Conservation (phyloP, 2,113 vertebrate genomes). For the Regulus satrapa region DNA sequence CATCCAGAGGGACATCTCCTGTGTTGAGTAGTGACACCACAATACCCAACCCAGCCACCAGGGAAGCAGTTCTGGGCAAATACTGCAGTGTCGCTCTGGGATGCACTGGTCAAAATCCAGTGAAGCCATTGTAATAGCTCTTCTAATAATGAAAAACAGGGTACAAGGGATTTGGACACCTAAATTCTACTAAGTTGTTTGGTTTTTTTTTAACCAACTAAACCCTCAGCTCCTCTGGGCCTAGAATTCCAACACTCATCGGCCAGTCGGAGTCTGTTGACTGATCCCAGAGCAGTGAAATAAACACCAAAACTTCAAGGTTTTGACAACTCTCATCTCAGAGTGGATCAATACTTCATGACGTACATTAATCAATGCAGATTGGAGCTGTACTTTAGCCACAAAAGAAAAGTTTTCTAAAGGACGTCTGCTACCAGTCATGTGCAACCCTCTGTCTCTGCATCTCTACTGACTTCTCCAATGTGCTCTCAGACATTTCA, state of each 20-base stretch:
- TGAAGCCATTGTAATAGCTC: neutral
- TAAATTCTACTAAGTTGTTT: neutral
- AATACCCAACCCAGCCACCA: neutral
- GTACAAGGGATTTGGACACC: neutral
- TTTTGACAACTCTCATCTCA: neutral
- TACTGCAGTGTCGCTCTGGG: neutral
- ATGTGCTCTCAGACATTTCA: neutral
- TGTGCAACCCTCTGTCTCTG: neutral
- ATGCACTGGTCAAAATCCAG: neutral
- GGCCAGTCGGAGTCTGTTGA: fast-evolving
- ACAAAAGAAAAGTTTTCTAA: neutral
- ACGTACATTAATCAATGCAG: neutral
- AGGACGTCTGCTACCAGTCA: neutral
- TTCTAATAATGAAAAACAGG: neutral
- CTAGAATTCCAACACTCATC: neutral
- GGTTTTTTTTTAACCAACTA: neutral
- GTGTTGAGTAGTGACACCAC: neutral
- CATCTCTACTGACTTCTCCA: neutral
- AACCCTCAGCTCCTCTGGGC: neutral
- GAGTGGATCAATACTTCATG: neutral
- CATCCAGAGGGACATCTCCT: neutral
- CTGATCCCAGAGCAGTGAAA: neutral
- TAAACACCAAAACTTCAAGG: neutral
- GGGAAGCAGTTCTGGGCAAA: neutral
- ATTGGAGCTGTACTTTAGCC: neutral